Percentiles rank a stretch among this genome's conserved stretches.
These are phyloP conservation scores for Polia nebulosa DNA, from an alignment of 2,888 invertebrate genomes.

Conservation along the genomic window DNA sequence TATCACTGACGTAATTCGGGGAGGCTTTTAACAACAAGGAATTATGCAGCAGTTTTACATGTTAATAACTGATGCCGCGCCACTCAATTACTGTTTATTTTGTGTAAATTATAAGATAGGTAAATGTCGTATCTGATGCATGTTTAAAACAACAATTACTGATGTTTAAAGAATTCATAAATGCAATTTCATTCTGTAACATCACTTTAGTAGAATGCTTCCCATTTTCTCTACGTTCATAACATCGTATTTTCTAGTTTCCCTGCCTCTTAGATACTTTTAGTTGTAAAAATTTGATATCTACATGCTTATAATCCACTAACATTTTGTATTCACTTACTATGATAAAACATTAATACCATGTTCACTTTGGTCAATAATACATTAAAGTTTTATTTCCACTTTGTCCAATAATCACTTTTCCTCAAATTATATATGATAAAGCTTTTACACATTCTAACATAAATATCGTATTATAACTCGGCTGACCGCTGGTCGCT, in stretches of 20 bases:
- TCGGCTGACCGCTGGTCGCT: slow-evolving; percentile 6
- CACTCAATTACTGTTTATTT: background rate
- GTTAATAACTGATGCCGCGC: slow-evolving; percentile 30
- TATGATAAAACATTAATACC: too few relatives aligned
- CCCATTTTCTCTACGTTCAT: too few relatives aligned
- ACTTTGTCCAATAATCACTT: background rate
- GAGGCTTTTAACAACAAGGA: slow-evolving; percentile 22
- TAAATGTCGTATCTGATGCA: background rate
- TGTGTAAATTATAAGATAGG: slow-evolving; percentile 5
- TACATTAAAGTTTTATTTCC: background rate
- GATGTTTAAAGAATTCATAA: background rate
- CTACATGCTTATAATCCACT: background rate
- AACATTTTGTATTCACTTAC: too few relatives aligned
- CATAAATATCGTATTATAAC: slow-evolving; percentile 11
- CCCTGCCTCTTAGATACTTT: too few relatives aligned
- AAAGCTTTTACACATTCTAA: slow-evolving; percentile 13
- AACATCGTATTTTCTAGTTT: background rate
- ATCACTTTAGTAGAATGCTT: background rate
- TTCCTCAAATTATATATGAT: background rate
- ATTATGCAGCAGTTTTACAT: slow-evolving; percentile 54
- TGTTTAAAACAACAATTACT: background rate
- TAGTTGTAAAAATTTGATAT: background rate
- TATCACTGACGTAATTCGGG: slow-evolving; percentile 27
- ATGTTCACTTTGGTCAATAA: background rate
- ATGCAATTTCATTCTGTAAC: background rate